These are phyloP conservation scores for Xestia rhomboidea DNA, from an alignment of 2,888 invertebrate species.

Conservation along the genomic window DNA sequence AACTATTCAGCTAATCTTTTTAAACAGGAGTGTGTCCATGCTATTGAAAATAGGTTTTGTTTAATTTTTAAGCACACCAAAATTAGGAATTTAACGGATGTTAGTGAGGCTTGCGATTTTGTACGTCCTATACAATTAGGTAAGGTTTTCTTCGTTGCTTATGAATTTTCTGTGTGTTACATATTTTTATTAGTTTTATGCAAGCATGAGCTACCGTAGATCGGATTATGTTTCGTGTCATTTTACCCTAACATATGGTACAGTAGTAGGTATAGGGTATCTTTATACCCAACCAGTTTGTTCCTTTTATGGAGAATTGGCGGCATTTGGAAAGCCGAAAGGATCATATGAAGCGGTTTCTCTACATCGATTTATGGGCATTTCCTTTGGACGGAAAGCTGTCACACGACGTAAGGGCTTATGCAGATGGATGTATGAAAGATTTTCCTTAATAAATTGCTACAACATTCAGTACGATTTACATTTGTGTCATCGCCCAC, in stretches of 20 bases:
- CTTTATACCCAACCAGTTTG: constrained; percentile 24
- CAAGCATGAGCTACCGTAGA: too few relatives aligned
- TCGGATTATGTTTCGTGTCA: not conserved
- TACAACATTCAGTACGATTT: too few relatives aligned
- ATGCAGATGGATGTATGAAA: constrained; percentile 1
- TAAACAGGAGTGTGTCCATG: not conserved
- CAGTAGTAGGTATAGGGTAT: not conserved
- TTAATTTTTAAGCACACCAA: not conserved
- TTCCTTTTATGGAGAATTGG: constrained; percentile 41
- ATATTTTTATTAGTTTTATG: not conserved
- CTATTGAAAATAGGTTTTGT: not conserved
- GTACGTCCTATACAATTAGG: too few relatives aligned
- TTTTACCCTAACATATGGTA: not conserved
- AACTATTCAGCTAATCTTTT: not conserved
- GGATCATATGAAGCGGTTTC: constrained; percentile 47
- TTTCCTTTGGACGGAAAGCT: constrained; percentile 48
- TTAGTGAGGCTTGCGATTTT: too few relatives aligned
- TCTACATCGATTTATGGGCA: constrained; percentile 48
- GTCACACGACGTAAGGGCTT: constrained; percentile 40
- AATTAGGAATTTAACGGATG: not conserved
- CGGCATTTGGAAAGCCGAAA: constrained; percentile 30
- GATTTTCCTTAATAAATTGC: not conserved
- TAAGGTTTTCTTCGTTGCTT: not conserved
- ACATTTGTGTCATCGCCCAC: too few relatives aligned
- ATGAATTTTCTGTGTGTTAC: not conserved